Evolutionary conservation across 2,113 vertebrate genomes (phyloP).

Genomic region (Brachyhypopomus occidentalis): DNA sequence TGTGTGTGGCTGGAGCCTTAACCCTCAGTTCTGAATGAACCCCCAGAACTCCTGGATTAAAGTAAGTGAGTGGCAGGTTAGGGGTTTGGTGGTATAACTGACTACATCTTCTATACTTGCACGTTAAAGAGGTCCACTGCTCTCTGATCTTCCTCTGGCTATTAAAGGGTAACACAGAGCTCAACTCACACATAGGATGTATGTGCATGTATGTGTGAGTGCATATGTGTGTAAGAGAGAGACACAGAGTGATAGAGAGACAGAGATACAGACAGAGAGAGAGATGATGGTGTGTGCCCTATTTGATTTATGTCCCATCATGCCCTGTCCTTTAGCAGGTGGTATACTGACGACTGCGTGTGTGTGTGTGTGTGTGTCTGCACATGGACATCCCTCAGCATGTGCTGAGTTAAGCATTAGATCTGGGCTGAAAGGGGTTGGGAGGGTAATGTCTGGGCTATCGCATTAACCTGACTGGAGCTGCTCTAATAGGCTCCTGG

Average conservation of each 20-base stretch:
- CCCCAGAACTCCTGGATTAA: conserved; percentile 29
- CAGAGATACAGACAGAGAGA: conserved; percentile 7
- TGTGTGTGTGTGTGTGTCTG: conserved; percentile 36
- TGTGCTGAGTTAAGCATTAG: conserved; percentile 38
- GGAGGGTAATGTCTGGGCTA: conserved; percentile 73
- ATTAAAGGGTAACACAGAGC: conserved; percentile 64
- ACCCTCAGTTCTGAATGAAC: conserved; percentile 35
- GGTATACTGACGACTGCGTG: conserved; percentile 12
- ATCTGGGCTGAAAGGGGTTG: conserved; percentile 67
- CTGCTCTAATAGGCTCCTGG: conserved; percentile 91
- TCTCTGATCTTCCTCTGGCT: conserved; percentile 63
- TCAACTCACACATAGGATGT: conserved; percentile 61
- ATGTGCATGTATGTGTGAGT: background rate
- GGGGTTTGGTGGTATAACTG: conserved; percentile 22
- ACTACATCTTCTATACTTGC: conserved; percentile 38
- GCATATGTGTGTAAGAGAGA: background rate
- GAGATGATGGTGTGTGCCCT: background rate
- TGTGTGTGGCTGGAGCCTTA: conserved; percentile 13
- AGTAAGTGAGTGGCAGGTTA: conserved; percentile 29
- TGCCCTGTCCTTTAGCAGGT: conserved; percentile 2
- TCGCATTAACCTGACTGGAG: conserved; percentile 81
- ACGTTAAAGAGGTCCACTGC: conserved; percentile 64
- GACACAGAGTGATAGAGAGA: conserved; percentile 23
- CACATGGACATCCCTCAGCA: background rate
- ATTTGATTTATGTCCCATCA: conserved; percentile 9